Percentiles rank a stretch among this genome's conserved stretches.
These are phyloP conservation scores for Noctua pronuba DNA, from an alignment of 2,888 invertebrate species.

Conservation along the genomic window DNA sequence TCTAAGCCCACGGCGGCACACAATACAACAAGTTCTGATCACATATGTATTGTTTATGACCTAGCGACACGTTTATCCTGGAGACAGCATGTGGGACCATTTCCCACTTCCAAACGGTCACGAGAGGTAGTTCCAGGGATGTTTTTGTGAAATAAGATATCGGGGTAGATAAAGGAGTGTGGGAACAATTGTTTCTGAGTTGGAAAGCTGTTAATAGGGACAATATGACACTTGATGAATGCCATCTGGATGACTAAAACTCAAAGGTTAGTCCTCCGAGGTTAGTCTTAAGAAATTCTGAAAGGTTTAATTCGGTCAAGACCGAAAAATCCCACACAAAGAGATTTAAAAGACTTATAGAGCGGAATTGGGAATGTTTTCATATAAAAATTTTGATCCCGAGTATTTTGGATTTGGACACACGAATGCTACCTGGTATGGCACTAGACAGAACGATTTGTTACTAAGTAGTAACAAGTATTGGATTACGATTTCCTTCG, in stretches of 20 bases:
- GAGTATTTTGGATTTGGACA: too few species aligned
- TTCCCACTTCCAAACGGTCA: constrained; percentile 45
- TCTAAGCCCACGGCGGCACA: constrained; percentile 24
- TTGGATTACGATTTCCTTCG: too few species aligned
- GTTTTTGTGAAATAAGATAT: constrained; percentile 12
- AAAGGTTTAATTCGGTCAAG: not conserved
- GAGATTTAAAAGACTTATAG: too few species aligned
- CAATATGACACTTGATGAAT: not conserved
- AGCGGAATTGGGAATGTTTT: too few species aligned
- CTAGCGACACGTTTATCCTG: constrained; percentile 39
- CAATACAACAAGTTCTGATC: constrained; percentile 43
- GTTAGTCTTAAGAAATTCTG: too few species aligned
- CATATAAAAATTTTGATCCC: too few species aligned
- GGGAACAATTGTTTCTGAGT: not conserved
- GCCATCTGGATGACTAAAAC: not conserved
- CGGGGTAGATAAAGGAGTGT: not conserved
- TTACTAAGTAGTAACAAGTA: too few species aligned
- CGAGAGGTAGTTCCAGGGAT: not conserved
- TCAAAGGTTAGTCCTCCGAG: not conserved
- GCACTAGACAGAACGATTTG: too few species aligned
- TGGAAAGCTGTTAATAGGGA: not conserved
- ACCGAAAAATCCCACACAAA: too few species aligned
- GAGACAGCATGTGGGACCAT: constrained; percentile 52
- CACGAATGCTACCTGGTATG: too few species aligned
- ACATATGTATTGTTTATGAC: constrained; percentile 56